These are phyloP conservation scores for Odontophorus gujanensis DNA, from an alignment of 2,113 vertebrate genomes.

Conservation along the genomic window DNA sequence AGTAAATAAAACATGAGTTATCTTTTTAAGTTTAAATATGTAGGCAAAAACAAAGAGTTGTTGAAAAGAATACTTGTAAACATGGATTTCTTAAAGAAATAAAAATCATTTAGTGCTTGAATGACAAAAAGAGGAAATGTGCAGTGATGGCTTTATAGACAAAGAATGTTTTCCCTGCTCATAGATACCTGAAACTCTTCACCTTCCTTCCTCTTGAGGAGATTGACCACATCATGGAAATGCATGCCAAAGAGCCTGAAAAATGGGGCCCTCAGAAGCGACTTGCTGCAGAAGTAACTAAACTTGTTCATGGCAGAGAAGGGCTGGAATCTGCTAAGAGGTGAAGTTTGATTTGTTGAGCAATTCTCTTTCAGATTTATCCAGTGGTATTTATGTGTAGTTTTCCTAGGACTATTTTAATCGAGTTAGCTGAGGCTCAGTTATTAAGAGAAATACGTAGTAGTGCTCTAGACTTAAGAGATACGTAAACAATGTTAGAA, in stretches of 20 bases:
- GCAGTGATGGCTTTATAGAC: not conserved
- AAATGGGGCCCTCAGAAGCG: slow-evolving; percentile 90
- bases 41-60: not conserved
- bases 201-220: slow-evolving; percentile 92
- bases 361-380: not conserved
- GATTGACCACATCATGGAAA: slow-evolving; percentile 90
- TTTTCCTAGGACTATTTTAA: not conserved
- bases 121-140: not conserved
- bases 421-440: not conserved
- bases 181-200: slow-evolving; percentile 92
- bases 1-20: not conserved
- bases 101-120: not conserved
- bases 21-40: not conserved
- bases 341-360: slow-evolving; percentile 59
- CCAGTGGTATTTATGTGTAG: not conserved
- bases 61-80: not conserved
- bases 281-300: slow-evolving; percentile 95
- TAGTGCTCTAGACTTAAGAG: not conserved
- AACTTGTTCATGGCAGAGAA: slow-evolving; percentile 93
- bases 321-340: slow-evolving; percentile 94
- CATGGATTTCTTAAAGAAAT: not conserved
- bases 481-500: not conserved
- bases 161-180: not conserved
- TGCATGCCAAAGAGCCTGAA: slow-evolving; percentile 86
- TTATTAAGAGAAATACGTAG: not conserved